Evolutionary conservation across 37 sponge, comb jelly and placozoan genomes (phyloP), one percentile per base, ranked within the genome.

Genomic region (Geodia barretti): DNA sequence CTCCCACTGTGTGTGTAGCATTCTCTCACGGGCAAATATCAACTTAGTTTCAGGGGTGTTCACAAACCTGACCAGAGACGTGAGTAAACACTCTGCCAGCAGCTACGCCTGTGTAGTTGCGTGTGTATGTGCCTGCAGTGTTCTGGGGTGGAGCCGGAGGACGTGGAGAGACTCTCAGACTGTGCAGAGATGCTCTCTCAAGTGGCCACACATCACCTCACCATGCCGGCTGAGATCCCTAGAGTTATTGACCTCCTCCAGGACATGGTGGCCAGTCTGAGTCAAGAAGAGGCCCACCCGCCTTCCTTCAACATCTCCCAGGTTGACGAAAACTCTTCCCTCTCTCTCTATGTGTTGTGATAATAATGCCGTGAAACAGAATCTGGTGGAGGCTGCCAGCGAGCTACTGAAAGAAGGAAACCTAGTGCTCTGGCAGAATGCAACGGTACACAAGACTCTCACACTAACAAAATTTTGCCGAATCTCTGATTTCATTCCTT

Each of bases 351-450:
- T 29, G 36, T 33, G 7, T 34, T 4, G n/a, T 43, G 7, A 73
- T 43, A 24, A 30, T 61, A 34, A 17, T 2, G 24, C 62, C 60
- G 17, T 73, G 29, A 7, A n/a, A 29, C 79, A 70, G 70, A 70
- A 70, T 70, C 61, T 80, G 60, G 61, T 80, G 37, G 60, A 33
- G 33, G 60, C 43, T 1, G 81, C 59, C n/a, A 80, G 81, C 60
- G 26, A 70, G 26, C 81, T 80, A 0, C 25, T 80, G 61, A 58
- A 80, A 25, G 2, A 24, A 21, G 35, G 31, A 2, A 80, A 54
- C 62, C 60, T 36, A 3, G 31, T 3, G 1, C 62, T 80, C 59
- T 80, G 81, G 81, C 28, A 21, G 33, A 28, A 70, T 11, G 20
- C 43, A 0, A 67, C 39, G 30, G 79, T 67, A 41, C 1, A 4